Conservation (phyloP, 2,888 invertebrate genomes). For the Chymomyza procnemis region DNA sequence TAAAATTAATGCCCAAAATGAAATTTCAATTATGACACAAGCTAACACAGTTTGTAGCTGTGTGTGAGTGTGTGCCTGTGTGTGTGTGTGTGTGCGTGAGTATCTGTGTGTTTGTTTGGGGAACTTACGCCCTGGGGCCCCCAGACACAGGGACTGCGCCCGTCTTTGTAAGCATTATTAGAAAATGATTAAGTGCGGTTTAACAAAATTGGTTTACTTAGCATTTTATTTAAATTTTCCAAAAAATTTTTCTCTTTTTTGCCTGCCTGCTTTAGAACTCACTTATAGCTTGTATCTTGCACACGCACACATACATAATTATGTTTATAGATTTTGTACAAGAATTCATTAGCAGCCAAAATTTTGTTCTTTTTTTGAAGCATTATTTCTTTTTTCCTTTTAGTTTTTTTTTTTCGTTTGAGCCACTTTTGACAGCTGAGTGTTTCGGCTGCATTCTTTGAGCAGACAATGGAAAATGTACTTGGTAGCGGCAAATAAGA, state of each 20-base stretch:
- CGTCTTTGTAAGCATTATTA: constrained; percentile 50
- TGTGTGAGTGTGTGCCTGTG: not conserved
- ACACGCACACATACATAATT: not conserved
- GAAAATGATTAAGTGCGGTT: constrained; percentile 55
- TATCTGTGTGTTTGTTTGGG: not conserved
- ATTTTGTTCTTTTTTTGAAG: not conserved
- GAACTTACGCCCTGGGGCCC: constrained; percentile 11
- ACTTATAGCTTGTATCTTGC: not conserved
- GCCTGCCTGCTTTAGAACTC: not conserved
- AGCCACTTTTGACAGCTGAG: not conserved
- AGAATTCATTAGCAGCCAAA: not conserved
- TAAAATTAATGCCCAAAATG: constrained; percentile 44
- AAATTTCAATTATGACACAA: constrained; percentile 67
- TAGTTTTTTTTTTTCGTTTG: too few relatives aligned
- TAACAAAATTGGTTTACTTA: constrained; percentile 45
- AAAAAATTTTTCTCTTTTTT: not conserved
- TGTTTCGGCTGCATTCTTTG: not conserved
- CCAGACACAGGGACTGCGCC: constrained; percentile 3
- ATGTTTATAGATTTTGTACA: not conserved
- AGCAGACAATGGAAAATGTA: not conserved
- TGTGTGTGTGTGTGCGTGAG: not conserved
- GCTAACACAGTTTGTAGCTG: constrained; percentile 47
- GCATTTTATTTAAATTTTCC: constrained; percentile 15
- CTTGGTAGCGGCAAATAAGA: not conserved
- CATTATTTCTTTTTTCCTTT: too few relatives aligned